Conservation (phyloP, 2,888 invertebrate species). For the Rhagonycha lutea region DNA sequence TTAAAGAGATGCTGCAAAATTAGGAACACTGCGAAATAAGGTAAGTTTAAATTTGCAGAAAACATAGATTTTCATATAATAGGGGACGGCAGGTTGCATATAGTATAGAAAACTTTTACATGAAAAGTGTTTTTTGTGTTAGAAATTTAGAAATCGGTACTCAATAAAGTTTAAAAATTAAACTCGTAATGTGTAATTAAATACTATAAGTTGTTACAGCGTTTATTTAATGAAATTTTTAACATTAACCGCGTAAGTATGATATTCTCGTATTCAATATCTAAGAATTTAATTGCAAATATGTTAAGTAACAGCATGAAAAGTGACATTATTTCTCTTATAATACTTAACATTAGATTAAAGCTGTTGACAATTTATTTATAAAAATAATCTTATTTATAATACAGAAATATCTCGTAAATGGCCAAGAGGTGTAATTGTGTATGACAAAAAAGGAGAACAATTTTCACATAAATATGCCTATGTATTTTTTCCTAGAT, state of each 20-base stretch:
- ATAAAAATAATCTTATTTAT: slow-evolving; percentile 25
- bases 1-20: no score
- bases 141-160: no score
- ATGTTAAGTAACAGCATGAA: neutral
- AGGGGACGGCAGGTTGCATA: no score
- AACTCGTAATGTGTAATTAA: neutral
- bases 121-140: no score
- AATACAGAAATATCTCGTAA: slow-evolving; percentile 8
- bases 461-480: slow-evolving; percentile 29
- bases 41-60: no score
- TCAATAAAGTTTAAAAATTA: neutral
- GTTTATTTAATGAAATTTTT: neutral
- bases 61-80: no score
- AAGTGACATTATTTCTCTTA: slow-evolving; percentile 21
- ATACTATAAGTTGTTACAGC: neutral
- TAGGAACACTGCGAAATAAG: no score
- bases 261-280: neutral
- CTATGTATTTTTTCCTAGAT: slow-evolving; percentile 13
- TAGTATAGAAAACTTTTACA: no score
- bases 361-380: slow-evolving; percentile 17
- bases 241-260: neutral
- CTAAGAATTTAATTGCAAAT: slow-evolving; percentile 3
- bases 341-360: slow-evolving; percentile 13
- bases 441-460: slow-evolving; percentile 23
- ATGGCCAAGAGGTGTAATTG: slow-evolving; percentile 21